Conservation (phyloP, 2,797 vertebrate species). For the Halcyon badia region DNA sequence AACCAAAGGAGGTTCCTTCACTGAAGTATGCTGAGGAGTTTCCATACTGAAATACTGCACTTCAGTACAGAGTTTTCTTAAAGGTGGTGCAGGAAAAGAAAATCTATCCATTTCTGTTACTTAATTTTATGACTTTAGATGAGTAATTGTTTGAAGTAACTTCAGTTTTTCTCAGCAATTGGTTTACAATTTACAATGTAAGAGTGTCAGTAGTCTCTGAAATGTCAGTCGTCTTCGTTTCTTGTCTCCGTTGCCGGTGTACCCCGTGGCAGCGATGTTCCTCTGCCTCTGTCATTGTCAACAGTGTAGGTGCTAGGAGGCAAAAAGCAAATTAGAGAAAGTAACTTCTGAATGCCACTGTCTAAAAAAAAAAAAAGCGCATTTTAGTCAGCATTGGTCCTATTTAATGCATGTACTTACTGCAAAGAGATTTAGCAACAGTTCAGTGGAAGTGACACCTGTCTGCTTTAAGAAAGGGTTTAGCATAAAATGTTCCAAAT, state of each 20-base stretch:
- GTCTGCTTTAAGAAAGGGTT: constrained; percentile 40
- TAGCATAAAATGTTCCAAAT: constrained; percentile 32
- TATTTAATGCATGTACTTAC: neutral
- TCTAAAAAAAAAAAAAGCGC: neutral
- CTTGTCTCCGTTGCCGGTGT: neutral
- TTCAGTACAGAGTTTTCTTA: neutral
- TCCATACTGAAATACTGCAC: neutral
- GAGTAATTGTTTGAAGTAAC: neutral
- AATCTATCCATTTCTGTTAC: neutral
- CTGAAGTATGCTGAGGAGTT: neutral
- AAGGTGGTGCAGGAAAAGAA: neutral
- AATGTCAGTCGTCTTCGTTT: neutral
- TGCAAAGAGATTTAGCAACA: constrained; percentile 8
- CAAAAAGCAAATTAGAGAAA: neutral
- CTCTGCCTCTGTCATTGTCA: neutral
- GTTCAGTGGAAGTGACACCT: constrained; percentile 49
- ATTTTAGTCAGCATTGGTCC: neutral
- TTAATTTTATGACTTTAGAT: neutral
- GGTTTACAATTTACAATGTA: fast-evolving
- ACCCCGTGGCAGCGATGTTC: neutral
- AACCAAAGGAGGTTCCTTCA: neutral
- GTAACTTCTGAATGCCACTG: neutral
- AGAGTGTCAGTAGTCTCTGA: neutral
- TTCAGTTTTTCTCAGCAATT: neutral
- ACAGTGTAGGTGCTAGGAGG: neutral